Evolutionary conservation across 2,888 invertebrate genomes (phyloP), one percentile per base, ranked within the genome.

Genomic region (Pachymerium ferrugineum): DNA sequence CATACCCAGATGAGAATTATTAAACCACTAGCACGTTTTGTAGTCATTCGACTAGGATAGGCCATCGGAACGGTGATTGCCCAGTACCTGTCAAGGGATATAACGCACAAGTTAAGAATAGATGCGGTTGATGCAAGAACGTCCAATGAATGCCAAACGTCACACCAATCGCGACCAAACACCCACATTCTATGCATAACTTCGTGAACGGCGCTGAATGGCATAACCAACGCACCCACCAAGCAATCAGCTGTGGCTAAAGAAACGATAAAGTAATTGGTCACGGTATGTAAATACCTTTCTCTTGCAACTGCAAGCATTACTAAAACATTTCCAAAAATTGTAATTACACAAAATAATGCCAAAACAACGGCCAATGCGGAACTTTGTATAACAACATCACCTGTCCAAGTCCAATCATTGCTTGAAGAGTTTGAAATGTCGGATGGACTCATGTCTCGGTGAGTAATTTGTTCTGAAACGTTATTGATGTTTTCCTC

Each of bases 31-130:
- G 97, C 95, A 74, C 93, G 87, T 75, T 89, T 88, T 54, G 92
- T 89, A 29, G 94, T 95, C 94, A 99, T 97, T 77, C 91, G 87
- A 85, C 92, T 93, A 1, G 97, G 96, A 84, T 99, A 99, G 70
- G 94, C 93, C 78, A 99, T 96, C 0, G 99, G 98, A 84, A 98
- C 97, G 14, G 96, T 97, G 76, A 98, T 98, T 68, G 98, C 98
- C 97, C 97, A 97, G 83, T 98, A 99, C 19, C 97, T 88, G 82
- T 97, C 97, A 79, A 97, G 83, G 0, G 95, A 94, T 80, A 97
- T 99, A 31, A 98, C 96, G 84, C 98, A 98, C 73, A 99, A 85
- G 84, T 98, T 98, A 72, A 98, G 86, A 79, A 99, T 99, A 12
- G 97, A 97, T 4, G 97, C 97, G 0, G 99, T 98, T 79, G 95